These are phyloP conservation scores for Falco cherrug DNA, from an alignment of 2,797 vertebrate genomes.

Conservation along the genomic window DNA sequence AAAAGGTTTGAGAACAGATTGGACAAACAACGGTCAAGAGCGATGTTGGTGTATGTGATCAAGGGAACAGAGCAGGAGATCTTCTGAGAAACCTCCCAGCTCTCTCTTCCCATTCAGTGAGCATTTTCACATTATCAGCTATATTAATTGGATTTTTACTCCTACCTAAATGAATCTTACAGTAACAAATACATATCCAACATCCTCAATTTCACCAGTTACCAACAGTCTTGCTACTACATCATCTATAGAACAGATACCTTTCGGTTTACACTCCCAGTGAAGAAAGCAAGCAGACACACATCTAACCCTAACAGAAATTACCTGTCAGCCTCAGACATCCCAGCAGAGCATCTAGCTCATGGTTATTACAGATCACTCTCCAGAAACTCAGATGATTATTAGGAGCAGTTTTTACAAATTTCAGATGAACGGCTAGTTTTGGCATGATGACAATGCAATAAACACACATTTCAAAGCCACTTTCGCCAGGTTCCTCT, in stretches of 20 bases:
- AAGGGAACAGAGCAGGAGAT: background rate
- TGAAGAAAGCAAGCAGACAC: background rate
- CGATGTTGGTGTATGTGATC: background rate
- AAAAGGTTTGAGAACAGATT: background rate
- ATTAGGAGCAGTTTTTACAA: background rate
- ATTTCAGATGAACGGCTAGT: background rate
- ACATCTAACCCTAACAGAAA: background rate
- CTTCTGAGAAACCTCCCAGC: background rate
- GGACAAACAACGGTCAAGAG: background rate
- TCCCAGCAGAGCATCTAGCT: background rate
- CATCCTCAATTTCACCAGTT: background rate
- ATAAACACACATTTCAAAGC: conserved; percentile 65
- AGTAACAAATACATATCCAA: background rate
- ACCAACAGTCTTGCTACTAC: rapidly evolving
- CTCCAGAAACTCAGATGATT: background rate
- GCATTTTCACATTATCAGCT: background rate
- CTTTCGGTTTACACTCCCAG: background rate
- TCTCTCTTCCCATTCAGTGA: background rate
- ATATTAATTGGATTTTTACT: background rate
- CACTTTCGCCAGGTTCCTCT: conserved; percentile 35
- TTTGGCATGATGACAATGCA: conserved; percentile 49
- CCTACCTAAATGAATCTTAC: background rate
- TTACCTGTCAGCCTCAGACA: background rate
- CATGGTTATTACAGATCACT: background rate
- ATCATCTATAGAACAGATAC: background rate